phyloP scores from a whole-genome alignment of 2,888 invertebrate genomes.

The Crepidodera aurea region DNA sequence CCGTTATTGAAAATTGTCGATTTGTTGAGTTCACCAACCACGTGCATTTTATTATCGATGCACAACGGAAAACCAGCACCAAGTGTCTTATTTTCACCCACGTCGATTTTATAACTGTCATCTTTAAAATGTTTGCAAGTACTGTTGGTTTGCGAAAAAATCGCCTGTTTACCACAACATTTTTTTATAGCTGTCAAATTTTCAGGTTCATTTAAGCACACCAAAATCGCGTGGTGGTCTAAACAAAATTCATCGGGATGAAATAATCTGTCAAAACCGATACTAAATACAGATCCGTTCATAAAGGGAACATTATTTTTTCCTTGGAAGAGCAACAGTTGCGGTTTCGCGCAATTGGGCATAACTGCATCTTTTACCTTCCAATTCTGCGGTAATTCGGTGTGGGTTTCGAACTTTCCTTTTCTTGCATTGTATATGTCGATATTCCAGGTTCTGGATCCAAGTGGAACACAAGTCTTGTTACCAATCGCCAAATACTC shows the following conservation, averaged over 20 bases:
- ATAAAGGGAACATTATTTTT: conserved; percentile 61
- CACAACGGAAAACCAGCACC: conserved; percentile 58
- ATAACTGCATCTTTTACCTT: conserved; percentile 58
- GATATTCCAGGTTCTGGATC: conserved; percentile 46
- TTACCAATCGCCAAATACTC: conserved; percentile 45
- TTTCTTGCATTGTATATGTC: conserved; percentile 41
- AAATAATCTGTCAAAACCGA: conserved; percentile 62
- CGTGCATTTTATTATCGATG: conserved; percentile 63
- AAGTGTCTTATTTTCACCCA: conserved; percentile 51
- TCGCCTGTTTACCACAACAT: conserved; percentile 75
- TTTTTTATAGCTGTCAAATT: conserved; percentile 62
- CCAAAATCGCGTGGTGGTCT: conserved; percentile 71
- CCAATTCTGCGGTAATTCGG: conserved; percentile 59
- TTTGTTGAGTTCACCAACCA: conserved; percentile 67
- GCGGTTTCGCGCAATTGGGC: conserved; percentile 56
- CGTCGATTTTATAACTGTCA: conserved; percentile 50
- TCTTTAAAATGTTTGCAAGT: conserved; percentile 61
- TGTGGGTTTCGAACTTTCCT: conserved; percentile 26
- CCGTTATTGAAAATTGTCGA: conserved; percentile 66
- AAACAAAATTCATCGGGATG: conserved; percentile 72
- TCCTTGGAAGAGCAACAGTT: conserved; percentile 47
- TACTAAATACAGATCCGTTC: conserved; percentile 70
- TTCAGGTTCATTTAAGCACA: conserved; percentile 64
- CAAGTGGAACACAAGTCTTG: conserved; percentile 42
- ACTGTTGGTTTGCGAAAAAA: conserved; percentile 67